Percentiles rank a stretch among this genome's conserved stretches.
Evolutionary conservation across 1,140 invertebrate species (phyloP).

Genomic region (Mamestra configurata): DNA sequence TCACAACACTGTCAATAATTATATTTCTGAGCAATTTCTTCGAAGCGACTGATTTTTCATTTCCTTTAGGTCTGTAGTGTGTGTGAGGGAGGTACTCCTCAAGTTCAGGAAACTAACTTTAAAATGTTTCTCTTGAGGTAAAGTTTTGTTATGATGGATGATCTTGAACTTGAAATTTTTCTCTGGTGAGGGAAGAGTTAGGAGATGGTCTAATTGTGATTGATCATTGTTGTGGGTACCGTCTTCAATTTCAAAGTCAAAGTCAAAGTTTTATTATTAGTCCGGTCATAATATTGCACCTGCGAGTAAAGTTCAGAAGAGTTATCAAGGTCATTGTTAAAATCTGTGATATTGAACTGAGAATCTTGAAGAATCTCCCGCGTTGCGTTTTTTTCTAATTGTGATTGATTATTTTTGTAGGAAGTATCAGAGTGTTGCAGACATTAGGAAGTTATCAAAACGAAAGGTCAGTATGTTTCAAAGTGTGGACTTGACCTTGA

Average conservation of each 20-base stretch:
- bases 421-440: too few species aligned
- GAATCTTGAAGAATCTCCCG: too few species aligned
- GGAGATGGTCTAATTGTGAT: neutral
- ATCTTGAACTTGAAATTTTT: neutral
- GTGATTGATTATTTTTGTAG: too few species aligned
- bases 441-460: neutral
- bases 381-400: too few species aligned
- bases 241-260: neutral
- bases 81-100: neutral
- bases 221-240: neutral
- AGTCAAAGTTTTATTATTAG: too few species aligned
- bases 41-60: neutral
- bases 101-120: neutral
- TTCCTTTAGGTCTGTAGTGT: neutral
- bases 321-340: too few species aligned
- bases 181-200: neutral
- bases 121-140: neutral
- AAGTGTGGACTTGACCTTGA: too few species aligned
- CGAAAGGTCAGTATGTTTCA: neutral
- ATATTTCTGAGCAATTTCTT: slow-evolving; percentile 2
- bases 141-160: neutral
- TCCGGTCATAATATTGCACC: too few species aligned
- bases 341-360: too few species aligned
- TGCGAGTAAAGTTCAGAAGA: too few species aligned
- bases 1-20: slow-evolving; percentile 9